Evolutionary conservation across 2,113 vertebrate species (phyloP).

Genomic region (Periophthalmodon schlosseri): DNA sequence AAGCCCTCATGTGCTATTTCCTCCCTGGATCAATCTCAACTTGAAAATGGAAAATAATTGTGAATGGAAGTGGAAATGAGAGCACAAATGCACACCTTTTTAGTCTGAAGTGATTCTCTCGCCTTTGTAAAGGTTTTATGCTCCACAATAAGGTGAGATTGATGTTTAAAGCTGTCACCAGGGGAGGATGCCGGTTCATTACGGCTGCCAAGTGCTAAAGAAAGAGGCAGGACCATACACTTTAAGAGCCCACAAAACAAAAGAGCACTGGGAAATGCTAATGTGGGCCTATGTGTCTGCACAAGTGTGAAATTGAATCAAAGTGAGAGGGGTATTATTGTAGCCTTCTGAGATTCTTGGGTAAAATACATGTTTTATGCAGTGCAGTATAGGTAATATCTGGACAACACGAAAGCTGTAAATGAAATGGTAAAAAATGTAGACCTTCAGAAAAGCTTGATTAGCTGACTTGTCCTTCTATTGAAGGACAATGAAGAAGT

Average conservation of each 20-base stretch:
- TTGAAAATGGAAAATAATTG: not conserved
- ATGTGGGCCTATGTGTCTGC: not conserved
- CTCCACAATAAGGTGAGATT: slow-evolving; percentile 10
- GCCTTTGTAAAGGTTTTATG: not conserved
- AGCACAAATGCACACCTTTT: not conserved
- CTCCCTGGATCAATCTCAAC: not conserved
- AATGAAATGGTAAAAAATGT: not conserved
- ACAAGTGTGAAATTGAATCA: not conserved
- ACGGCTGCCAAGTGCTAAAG: slow-evolving; percentile 4
- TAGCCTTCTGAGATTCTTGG: not conserved
- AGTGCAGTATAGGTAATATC: not conserved
- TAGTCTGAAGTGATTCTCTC: not conserved
- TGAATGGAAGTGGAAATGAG: not conserved
- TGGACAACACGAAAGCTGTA: not conserved
- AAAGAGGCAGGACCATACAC: slow-evolving; percentile 6
- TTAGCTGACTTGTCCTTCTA: not conserved
- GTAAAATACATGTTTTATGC: not conserved
- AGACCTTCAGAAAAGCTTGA: not conserved
- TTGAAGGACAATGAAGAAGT: not conserved
- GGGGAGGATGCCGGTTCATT: slow-evolving; percentile 10
- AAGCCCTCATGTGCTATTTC: not conserved
- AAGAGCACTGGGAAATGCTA: slow-evolving; percentile 6
- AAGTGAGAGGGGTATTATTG: not conserved
- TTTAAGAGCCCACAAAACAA: slow-evolving; percentile 3
- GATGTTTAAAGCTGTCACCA: slow-evolving; percentile 5